Evolutionary conservation across 2,113 vertebrate species (phyloP).

Genomic region (Lontra canadensis): DNA sequence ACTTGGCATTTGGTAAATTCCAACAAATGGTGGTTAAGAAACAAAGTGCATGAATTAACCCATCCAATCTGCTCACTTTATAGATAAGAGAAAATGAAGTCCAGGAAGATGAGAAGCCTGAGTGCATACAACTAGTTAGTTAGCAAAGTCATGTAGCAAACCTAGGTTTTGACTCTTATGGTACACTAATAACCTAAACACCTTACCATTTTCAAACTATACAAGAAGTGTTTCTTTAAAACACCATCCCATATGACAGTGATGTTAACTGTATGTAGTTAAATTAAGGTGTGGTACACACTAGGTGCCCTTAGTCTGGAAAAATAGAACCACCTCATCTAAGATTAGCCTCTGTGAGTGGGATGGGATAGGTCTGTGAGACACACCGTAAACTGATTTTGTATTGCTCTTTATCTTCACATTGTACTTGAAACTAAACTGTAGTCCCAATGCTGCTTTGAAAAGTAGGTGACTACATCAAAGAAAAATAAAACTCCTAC

Average conservation of each 20-base stretch:
- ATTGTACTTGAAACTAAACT: neutral
- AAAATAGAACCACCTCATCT: neutral
- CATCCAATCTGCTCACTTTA: neutral
- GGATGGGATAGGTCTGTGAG: neutral
- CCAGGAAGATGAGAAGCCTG: neutral
- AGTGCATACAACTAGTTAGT: neutral
- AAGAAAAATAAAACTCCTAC: neutral
- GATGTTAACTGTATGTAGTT: neutral
- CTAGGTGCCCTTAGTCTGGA: neutral
- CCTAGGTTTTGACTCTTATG: neutral
- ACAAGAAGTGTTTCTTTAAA: neutral
- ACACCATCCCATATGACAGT: neutral
- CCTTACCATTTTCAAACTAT: constrained; percentile 6
- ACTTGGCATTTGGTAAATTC: neutral
- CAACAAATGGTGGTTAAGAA: neutral
- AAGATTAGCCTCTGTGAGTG: neutral
- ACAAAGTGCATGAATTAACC: neutral
- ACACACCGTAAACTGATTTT: neutral
- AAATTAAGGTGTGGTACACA: neutral
- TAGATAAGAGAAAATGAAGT: neutral
- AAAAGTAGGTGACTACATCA: neutral
- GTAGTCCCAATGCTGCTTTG: neutral
- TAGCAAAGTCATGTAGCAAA: neutral
- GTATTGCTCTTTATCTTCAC: neutral
- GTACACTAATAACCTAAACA: neutral